Base-by-base conservation (phyloP, 1,140 invertebrate genomes). In the Oreohelix idahoensis region DNA sequence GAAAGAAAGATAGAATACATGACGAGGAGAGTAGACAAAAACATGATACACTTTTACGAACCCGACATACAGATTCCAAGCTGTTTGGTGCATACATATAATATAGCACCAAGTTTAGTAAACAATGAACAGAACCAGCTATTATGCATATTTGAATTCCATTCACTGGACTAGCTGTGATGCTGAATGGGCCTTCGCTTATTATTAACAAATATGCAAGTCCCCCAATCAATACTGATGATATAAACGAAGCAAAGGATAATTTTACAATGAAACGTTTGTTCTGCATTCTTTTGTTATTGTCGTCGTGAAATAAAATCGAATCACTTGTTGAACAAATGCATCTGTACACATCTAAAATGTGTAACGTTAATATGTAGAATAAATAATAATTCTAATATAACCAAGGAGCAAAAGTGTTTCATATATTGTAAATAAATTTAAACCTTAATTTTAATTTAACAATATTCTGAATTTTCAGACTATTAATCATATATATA, bases 141-240 rank as follows among this genome's bases (percentile, higher is more conserved):
- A n/a, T 4, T 35, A 76, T 76, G n/a, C 42, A 76, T 15, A 76
- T 66, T 66, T 79, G 66, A 11, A 79, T 38, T 23, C 51, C 77
- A 79, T 35, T 42, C 35, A 63, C 0, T 13, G 77, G 77, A 29
- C 39, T 79, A n/a, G 53, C 2, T 4, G 53, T 79, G 35, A 79
- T 39, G 53, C 53, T 79, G 38, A 79, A 53, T 79, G 77, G 58
- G 20, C 53, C 58, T 29, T 79, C 77, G 11, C n/a, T 63, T 58
- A 66, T 13, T n/a, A 79, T 36, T n/a, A 79, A 39, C 20, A 66
- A 13, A n/a, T 58, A 36, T 17, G 36, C 77, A 15, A 66, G 35
- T 32, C 29, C 35, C 20, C 20, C 58, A 10, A 79, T 79, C 15
- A 79, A 26, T 15, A 79, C 51, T 2, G 77, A 58, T 38, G 53